phyloP scores from a whole-genome alignment of 2,797 vertebrate species.

The Anas capensis region DNA sequence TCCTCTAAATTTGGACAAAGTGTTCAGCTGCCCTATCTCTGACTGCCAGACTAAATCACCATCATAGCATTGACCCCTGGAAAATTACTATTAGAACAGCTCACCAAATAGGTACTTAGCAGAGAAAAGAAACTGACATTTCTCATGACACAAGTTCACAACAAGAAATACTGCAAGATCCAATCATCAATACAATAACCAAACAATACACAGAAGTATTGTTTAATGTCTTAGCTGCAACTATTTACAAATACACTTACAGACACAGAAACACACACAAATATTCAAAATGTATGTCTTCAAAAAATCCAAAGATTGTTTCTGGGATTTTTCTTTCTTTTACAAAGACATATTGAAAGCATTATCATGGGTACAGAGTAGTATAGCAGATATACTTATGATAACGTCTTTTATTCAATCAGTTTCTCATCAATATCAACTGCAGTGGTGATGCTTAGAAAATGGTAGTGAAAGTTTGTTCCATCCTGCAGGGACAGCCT shows the following conservation, averaged over 20 bases:
- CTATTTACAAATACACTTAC: not conserved
- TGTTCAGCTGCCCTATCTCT: not conserved
- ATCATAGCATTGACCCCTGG: not conserved
- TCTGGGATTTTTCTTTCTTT: not conserved
- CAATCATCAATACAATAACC: not conserved
- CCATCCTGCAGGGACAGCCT: not conserved
- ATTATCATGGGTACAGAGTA: not conserved
- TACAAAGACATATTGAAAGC: not conserved
- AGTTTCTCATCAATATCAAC: not conserved
- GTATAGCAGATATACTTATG: not conserved
- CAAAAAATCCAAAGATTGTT: not conserved
- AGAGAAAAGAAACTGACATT: not conserved
- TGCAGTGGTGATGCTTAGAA: not conserved
- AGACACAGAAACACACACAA: not conserved
- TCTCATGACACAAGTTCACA: not conserved
- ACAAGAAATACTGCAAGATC: not conserved
- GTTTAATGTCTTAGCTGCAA: not conserved
- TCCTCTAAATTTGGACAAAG: not conserved
- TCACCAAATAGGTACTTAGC: not conserved
- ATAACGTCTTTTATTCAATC: not conserved
- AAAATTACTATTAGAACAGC: not conserved
- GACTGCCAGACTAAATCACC: not conserved
- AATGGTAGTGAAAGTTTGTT: not conserved
- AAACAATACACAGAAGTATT: not conserved
- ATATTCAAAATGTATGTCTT: not conserved